Percentiles rank a stretch among this genome's conserved stretches.
Conservation (phyloP, 2,113 vertebrate species). For the Hippolais icterina region DNA sequence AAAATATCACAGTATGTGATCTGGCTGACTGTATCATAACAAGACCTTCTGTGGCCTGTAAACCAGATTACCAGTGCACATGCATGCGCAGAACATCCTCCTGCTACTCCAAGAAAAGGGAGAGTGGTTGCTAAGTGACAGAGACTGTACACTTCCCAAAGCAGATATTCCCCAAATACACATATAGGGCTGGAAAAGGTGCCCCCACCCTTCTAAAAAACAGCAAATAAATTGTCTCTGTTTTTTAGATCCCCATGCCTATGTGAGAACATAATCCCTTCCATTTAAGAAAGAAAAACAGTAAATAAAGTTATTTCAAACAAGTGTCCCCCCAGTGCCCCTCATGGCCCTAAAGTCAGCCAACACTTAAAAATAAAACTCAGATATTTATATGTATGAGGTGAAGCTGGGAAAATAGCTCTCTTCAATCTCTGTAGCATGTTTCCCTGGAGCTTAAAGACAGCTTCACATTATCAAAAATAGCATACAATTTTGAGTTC, state of each 20-base stretch:
- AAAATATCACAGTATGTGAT: background rate
- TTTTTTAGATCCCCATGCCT: background rate
- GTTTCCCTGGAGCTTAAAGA: background rate
- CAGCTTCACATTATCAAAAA: background rate
- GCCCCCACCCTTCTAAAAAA: background rate
- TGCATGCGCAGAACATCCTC: background rate
- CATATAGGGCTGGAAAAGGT: background rate
- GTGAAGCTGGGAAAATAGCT: background rate
- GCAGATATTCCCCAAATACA: conserved; percentile 26
- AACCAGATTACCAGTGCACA: conserved; percentile 43
- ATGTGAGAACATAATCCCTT: background rate
- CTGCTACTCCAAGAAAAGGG: conserved; percentile 1
- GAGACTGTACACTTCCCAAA: conserved; percentile 34
- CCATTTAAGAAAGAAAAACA: background rate
- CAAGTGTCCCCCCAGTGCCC: rapidly evolving
- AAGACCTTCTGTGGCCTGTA: conserved; percentile 20
- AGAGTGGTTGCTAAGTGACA: conserved; percentile 74
- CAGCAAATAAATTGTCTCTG: rapidly evolving
- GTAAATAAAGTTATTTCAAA: background rate
- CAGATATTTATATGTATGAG: background rate
- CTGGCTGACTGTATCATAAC: background rate
- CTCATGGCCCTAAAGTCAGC: rapidly evolving
- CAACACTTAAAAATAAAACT: background rate
- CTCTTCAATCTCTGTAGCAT: background rate
- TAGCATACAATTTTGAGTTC: background rate